Percentiles rank a stretch among this genome's conserved stretches.
Evolutionary conservation across 1,140 invertebrate genomes (phyloP).

Genomic region (Aporrectodea caliginosa): DNA sequence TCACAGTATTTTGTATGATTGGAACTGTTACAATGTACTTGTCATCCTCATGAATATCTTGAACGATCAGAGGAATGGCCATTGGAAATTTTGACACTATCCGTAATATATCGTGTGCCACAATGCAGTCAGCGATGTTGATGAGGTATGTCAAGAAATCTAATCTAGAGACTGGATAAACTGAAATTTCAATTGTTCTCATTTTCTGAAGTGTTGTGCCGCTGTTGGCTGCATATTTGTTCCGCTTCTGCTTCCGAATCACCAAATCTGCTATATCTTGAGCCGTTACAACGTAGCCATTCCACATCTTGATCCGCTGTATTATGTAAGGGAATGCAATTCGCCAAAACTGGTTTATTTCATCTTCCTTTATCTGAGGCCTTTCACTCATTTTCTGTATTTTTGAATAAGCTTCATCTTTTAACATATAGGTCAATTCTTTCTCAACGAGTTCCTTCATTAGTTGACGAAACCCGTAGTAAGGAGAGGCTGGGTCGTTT

Average conservation of each 20-base stretch:
- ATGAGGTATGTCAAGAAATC: background rate
- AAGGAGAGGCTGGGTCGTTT: no score
- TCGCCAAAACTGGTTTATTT: background rate
- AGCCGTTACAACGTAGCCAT: background rate
- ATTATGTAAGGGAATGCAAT: background rate
- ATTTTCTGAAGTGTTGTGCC: no score
- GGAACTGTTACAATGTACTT: background rate
- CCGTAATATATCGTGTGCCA: background rate
- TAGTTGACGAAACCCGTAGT: no score
- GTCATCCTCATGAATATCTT: background rate
- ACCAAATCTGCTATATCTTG: background rate
- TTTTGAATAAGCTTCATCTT: background rate
- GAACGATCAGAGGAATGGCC: background rate
- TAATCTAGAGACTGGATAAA: background rate
- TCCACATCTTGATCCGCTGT: background rate
- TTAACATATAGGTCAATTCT: no score
- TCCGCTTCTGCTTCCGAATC: background rate
- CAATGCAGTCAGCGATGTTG: background rate
- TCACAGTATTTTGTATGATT: background rate
- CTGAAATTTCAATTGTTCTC: no score
- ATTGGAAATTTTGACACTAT: background rate
- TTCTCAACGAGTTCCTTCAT: no score
- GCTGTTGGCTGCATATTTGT: background rate
- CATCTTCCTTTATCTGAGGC: background rate
- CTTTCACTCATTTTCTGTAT: background rate